These are phyloP conservation scores for Corynorhinus townsendii DNA, from an alignment of 2,113 vertebrate species.

Conservation along the genomic window DNA sequence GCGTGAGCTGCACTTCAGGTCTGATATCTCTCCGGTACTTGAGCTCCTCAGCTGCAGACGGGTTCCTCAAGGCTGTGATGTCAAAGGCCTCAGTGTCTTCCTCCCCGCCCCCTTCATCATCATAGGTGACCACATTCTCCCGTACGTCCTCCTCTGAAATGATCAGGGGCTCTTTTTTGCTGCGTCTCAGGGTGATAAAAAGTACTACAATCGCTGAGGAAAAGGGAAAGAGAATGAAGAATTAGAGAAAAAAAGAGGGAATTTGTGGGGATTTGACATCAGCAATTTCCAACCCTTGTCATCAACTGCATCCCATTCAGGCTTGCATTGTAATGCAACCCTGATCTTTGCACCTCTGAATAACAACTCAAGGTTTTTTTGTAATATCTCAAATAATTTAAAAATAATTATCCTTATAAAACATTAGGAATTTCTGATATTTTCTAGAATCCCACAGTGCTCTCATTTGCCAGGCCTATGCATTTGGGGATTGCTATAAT, in stretches of 20 bases:
- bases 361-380: accelerated
- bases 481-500: neutral
- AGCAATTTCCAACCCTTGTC: neutral
- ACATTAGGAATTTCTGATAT: neutral
- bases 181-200: conserved; percentile 92
- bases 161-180: conserved; percentile 95
- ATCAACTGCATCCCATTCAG: neutral
- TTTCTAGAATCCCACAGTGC: neutral
- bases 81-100: conserved; percentile 98
- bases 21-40: conserved; percentile 91
- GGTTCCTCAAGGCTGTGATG: conserved; percentile 94
- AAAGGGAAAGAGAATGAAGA: conserved; percentile 4
- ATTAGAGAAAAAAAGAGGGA: neutral
- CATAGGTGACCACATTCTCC: conserved; percentile 98
- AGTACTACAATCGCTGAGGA: conserved; percentile 93
- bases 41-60: conserved; percentile 91
- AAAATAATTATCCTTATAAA: neutral
- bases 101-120: conserved; percentile 96
- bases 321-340: accelerated
- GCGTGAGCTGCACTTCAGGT: conserved; percentile 82
- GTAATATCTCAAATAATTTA: neutral
- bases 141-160: conserved; percentile 96
- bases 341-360: too few relatives aligned
- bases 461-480: neutral
- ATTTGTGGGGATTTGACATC: neutral